Percentiles rank a stretch among this genome's conserved stretches.
Evolutionary conservation across 1,140 invertebrate species (phyloP).

Genomic region (Caenorhabditis brenneri): DNA sequence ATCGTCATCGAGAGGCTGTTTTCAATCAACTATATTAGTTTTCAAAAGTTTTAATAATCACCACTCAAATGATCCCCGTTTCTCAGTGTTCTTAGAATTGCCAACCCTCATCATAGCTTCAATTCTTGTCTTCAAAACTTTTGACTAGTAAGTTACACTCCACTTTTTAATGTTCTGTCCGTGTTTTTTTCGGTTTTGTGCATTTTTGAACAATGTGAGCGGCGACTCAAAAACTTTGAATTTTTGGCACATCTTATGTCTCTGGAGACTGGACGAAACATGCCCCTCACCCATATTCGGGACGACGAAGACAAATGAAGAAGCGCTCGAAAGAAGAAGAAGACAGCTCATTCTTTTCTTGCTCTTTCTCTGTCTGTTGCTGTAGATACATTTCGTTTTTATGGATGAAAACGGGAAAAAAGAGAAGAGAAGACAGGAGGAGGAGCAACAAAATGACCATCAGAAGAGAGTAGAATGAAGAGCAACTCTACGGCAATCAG

Average conservation of each 20-base stretch:
- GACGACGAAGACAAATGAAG: slow-evolving; percentile 40
- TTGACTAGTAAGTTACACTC: not conserved
- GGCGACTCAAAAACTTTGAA: slow-evolving; percentile 6
- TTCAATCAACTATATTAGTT: too few species aligned
- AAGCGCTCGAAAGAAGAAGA: not conserved
- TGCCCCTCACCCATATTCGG: slow-evolving; percentile 1
- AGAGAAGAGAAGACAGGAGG: not conserved
- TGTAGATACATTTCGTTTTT: slow-evolving; percentile 32
- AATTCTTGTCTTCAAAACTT: not conserved
- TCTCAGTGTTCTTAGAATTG: too few species aligned
- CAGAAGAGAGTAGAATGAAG: not conserved
- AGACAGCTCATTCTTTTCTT: slow-evolving; percentile 11
- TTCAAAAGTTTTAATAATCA: too few species aligned
- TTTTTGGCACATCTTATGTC: slow-evolving; percentile 42
- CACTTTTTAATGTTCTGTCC: slow-evolving; percentile 1
- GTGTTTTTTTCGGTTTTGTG: not conserved
- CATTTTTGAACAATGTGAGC: slow-evolving; percentile 25
- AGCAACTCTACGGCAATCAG: slow-evolving; percentile 16
- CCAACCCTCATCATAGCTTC: too few species aligned
- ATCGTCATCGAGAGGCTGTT: too few species aligned
- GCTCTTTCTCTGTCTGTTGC: not conserved
- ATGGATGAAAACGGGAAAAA: not conserved
- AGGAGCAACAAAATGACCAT: not conserved
- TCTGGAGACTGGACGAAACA: slow-evolving; percentile 13
- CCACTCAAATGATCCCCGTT: too few species aligned